Percentiles rank a stretch among this genome's conserved stretches.
phyloP scores from a whole-genome alignment of 2,113 vertebrate species.

The Gasterosteus aculeatus region DNA sequence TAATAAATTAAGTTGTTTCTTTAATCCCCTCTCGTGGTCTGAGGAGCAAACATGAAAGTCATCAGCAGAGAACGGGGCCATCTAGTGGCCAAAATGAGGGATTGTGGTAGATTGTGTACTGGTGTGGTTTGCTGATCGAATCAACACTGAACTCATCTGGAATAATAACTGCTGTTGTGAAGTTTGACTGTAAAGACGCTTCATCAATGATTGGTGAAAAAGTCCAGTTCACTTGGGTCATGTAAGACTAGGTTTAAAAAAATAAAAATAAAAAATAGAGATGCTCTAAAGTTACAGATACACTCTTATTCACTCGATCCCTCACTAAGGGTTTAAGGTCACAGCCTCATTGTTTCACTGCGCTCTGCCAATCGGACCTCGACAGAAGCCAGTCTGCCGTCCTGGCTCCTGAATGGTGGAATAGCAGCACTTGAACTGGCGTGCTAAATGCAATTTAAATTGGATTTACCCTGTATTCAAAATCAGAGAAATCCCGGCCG shows the following conservation, averaged over 20 bases:
- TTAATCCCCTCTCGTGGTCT: too few relatives aligned
- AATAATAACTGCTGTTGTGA: background rate
- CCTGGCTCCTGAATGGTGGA: too few relatives aligned
- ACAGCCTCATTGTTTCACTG: too few relatives aligned
- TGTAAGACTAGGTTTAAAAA: background rate
- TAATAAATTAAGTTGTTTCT: too few relatives aligned
- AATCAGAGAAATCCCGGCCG: conserved; percentile 93
- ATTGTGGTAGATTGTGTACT: background rate
- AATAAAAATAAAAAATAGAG: too few relatives aligned
- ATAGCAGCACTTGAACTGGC: too few relatives aligned
- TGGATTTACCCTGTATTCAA: conserved; percentile 92
- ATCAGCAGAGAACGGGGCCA: too few relatives aligned
- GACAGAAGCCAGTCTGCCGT: too few relatives aligned
- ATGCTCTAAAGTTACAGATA: too few relatives aligned
- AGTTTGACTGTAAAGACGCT: background rate
- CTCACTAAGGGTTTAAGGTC: too few relatives aligned
- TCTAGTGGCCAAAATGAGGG: background rate
- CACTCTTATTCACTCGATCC: too few relatives aligned
- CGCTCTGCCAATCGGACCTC: too few relatives aligned
- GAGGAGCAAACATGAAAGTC: background rate
- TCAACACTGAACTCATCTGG: background rate
- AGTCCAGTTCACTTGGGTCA: background rate
- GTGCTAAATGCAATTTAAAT: background rate
- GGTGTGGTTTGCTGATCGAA: background rate
- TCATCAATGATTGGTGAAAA: background rate